A percentile compares a stretch with the other conserved stretches of the same genome.
These are phyloP conservation scores for Thinocorus orbignyianus DNA, from an alignment of 2,113 vertebrate genomes.

Conservation along the genomic window DNA sequence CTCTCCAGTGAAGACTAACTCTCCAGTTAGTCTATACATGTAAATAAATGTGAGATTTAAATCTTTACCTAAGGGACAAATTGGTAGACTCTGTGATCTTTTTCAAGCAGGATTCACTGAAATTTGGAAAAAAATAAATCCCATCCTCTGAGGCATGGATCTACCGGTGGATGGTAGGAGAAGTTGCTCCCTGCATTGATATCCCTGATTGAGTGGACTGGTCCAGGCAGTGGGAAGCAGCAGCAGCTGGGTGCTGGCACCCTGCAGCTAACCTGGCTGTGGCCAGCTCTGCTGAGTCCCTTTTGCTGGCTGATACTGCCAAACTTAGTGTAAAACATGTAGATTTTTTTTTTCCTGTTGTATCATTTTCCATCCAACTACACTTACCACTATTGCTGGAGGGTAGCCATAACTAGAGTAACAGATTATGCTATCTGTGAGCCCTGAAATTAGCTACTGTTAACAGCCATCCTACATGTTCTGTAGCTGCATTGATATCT, in stretches of 20 bases:
- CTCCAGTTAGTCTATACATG: rapidly evolving
- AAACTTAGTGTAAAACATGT: not conserved
- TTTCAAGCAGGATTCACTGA: not conserved
- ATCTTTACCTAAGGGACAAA: not conserved
- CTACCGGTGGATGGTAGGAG: not conserved
- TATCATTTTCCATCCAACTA: not conserved
- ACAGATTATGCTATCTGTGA: not conserved
- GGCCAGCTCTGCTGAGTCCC: not conserved
- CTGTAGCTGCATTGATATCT: not conserved
- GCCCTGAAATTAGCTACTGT: not conserved
- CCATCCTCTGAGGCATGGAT: not conserved
- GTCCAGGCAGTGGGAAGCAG: not conserved
- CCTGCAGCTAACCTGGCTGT: not conserved
- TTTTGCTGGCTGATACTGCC: rapidly evolving
- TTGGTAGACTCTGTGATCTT: not conserved
- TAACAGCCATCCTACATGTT: not conserved
- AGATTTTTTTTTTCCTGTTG: not conserved
- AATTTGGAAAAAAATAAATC: not conserved
- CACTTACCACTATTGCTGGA: not conserved
- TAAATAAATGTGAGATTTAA: not conserved
- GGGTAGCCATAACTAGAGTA: not conserved
- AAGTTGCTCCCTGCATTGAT: not conserved
- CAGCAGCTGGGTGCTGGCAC: not conserved
- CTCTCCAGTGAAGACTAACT: not conserved
- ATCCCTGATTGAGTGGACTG: rapidly evolving